Evolutionary conservation across 2,888 invertebrate genomes (phyloP).

Genomic region (Deilephila porcellus): DNA sequence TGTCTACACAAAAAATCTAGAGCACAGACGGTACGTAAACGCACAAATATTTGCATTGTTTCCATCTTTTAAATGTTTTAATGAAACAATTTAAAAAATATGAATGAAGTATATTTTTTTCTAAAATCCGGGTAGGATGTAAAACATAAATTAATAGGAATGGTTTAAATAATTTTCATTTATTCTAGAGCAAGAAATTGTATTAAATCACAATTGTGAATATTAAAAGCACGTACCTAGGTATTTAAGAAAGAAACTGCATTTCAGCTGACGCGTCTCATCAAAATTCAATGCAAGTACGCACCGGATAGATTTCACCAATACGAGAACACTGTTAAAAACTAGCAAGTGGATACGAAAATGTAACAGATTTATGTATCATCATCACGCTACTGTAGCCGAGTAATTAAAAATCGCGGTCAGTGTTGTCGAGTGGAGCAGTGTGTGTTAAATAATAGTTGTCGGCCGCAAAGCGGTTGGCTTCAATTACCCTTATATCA

Average conservation of each 20-base stretch:
- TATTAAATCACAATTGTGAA: too few relatives aligned
- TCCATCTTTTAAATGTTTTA: background rate
- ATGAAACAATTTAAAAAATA: background rate
- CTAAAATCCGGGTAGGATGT: background rate
- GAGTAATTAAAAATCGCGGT: slow-evolving; percentile 33
- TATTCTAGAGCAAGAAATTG: too few relatives aligned
- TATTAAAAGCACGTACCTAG: too few relatives aligned
- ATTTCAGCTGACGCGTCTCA: slow-evolving; percentile 1
- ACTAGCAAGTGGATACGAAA: slow-evolving; percentile 30
- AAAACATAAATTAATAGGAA: too few relatives aligned
- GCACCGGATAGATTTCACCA: slow-evolving; percentile 32
- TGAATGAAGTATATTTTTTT: background rate
- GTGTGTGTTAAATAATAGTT: slow-evolving; percentile 11
- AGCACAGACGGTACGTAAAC: slow-evolving; percentile 31
- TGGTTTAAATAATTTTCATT: too few relatives aligned
- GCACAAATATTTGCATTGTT: background rate
- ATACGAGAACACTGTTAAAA: slow-evolving; percentile 21
- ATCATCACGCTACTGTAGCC: slow-evolving; percentile 31
- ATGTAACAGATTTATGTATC: slow-evolving; percentile 31
- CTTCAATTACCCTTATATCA: background rate
- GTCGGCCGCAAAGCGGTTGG: background rate
- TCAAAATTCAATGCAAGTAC: slow-evolving; percentile 29
- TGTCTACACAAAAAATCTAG: background rate
- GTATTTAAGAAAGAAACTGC: slow-evolving; percentile 17
- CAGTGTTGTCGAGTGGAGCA: slow-evolving; percentile 22